Evolutionary conservation across 2,888 invertebrate species (phyloP).

Genomic region (Oxytorus armatus): DNA sequence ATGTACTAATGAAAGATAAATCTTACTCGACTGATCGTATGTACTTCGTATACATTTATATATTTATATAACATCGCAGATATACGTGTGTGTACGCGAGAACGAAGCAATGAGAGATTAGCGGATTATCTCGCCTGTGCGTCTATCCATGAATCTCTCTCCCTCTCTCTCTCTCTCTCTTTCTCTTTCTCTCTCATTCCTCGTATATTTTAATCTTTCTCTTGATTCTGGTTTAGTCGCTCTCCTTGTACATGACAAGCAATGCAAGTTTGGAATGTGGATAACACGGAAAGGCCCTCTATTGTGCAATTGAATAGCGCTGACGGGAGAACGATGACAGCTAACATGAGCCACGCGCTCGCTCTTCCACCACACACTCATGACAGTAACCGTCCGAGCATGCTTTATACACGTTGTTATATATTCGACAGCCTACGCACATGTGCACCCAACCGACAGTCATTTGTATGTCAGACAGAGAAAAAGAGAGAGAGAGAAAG

Average conservation of each 20-base stretch:
- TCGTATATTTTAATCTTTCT: no score
- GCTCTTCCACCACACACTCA: conserved; percentile 3
- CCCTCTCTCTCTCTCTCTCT: conserved; percentile 15
- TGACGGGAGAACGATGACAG: conserved; percentile 62
- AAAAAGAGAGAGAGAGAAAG: conserved; percentile 22
- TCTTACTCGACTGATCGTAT: conserved; percentile 68
- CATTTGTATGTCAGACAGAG: conserved; percentile 31
- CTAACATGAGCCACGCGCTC: conserved; percentile 62
- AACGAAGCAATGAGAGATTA: conserved; percentile 57
- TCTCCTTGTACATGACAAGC: conserved; percentile 48
- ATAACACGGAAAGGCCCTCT: conserved; percentile 53
- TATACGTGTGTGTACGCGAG: neutral
- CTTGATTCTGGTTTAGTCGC: conserved; percentile 21
- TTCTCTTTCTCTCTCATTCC: neutral
- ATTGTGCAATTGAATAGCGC: conserved; percentile 58
- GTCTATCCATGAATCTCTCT: conserved; percentile 22
- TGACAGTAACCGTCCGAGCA: conserved; percentile 6
- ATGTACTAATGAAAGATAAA: conserved; percentile 80
- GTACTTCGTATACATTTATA: conserved; percentile 19
- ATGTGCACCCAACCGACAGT: conserved; percentile 19
- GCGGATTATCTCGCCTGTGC: conserved; percentile 58
- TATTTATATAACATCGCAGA: conserved; percentile 1
- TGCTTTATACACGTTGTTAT: conserved; percentile 30
- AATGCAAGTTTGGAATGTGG: conserved; percentile 61
- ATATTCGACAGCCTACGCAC: conserved; percentile 47